Evolutionary conservation across 1,140 invertebrate species (phyloP), one percentile per base, ranked within the genome.

Genomic region (Cydia fagiglandana): DNA sequence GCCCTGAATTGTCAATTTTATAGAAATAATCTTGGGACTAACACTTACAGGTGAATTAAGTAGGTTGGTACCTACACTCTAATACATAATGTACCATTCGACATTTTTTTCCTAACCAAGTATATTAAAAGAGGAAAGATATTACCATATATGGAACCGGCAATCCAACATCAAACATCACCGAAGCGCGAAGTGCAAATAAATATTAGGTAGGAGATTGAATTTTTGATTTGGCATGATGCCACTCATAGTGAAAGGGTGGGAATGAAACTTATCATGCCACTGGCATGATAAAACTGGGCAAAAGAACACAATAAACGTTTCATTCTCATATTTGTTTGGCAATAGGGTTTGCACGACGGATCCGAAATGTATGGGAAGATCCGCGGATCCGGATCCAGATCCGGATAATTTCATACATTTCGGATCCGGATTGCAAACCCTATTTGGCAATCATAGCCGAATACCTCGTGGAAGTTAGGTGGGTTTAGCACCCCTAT

Each of bases 241-340:
- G n/a, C n/a, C n/a, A n/a, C n/a, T n/a, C n/a, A n/a, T n/a, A n/a
- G n/a, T n/a, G n/a, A n/a, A n/a, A n/a, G n/a, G n/a, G n/a, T n/a
- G n/a, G n/a, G n/a, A n/a, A n/a, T n/a, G n/a, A n/a, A n/a, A n/a
- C n/a, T n/a, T n/a, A n/a, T n/a, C n/a, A n/a, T n/a, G n/a, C n/a
- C n/a, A n/a, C n/a, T n/a, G 66, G n/a, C 30, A 70, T 17, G 34
- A 41, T 70, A 41, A 70, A 70, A 41, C 66, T 41, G 66, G 34
- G 66, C 15, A 70, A 70, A 70, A 45, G 34, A 70, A 38, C 34
- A 70, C 34, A 70, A 70, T 70, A 70, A 70, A 70, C 34, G 38
- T 38, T 70, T 70, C 45, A 70, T 70, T 70, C 34, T 70, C 66
- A 41, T 70, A 70, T 70, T 70, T 70, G 66, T 70, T 70, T 70